These are phyloP conservation scores for Melanotaenia duboulayi DNA, from an alignment of 2,113 vertebrate species.

Conservation along the genomic window DNA sequence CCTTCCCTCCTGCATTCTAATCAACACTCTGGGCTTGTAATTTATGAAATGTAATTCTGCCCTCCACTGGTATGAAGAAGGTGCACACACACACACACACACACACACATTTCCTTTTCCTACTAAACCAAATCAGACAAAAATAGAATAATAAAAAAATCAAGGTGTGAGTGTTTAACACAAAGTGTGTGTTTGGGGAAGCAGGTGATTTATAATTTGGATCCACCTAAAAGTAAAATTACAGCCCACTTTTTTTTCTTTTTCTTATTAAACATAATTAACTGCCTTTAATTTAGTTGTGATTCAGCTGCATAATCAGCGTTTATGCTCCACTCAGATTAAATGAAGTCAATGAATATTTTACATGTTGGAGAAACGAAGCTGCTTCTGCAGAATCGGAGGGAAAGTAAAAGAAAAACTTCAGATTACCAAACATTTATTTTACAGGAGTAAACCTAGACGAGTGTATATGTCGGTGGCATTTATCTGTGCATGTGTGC, in stretches of 20 bases:
- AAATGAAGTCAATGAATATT: slow-evolving; percentile 51
- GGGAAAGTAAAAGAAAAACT: too few relatives aligned
- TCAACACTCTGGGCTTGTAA: slow-evolving; percentile 71
- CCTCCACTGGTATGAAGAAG: slow-evolving; percentile 93
- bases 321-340: slow-evolving; percentile 49
- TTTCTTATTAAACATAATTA: slow-evolving; percentile 54
- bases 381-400: slow-evolving; percentile 8
- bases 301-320: slow-evolving; percentile 44
- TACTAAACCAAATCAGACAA: slow-evolving; percentile 22
- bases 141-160: slow-evolving; percentile 12
- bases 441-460: too few relatives aligned
- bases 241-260: slow-evolving; percentile 42
- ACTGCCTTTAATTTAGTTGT: slow-evolving; percentile 56
- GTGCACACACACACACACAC: slow-evolving; percentile 61
- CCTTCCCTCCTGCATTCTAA: slow-evolving; percentile 70
- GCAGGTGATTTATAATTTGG: slow-evolving; percentile 58
- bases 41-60: slow-evolving; percentile 95
- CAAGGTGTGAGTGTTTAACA: slow-evolving; percentile 7
- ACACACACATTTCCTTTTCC: slow-evolving; percentile 4
- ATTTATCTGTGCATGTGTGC: slow-evolving; percentile 2
- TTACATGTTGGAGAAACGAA: slow-evolving; percentile 38
- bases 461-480: not conserved
- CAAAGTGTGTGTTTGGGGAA: slow-evolving; percentile 42
- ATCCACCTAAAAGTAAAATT: slow-evolving; percentile 53
- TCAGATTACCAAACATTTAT: too few relatives aligned